phyloP scores from a whole-genome alignment of 2,113 vertebrate genomes.

The Promerops cafer region DNA sequence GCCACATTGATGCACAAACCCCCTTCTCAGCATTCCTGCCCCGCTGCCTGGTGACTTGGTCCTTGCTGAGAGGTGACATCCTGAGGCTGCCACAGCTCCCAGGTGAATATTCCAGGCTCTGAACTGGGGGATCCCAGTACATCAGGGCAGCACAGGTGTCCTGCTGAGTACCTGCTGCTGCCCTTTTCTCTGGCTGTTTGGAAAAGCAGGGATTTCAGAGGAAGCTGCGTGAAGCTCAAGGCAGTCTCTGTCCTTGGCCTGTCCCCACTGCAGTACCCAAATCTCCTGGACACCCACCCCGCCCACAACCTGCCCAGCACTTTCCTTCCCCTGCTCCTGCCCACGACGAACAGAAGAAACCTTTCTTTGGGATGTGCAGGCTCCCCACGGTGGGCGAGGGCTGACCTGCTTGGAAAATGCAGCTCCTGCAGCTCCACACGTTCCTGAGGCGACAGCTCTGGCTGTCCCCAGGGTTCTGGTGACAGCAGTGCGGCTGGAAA shows the following conservation, averaged over 20 bases:
- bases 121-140: background rate
- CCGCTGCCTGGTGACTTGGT: background rate
- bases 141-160: background rate
- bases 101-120: background rate
- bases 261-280: accelerated
- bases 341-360: background rate
- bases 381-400: accelerated
- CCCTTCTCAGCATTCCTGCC: background rate
- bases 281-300: background rate
- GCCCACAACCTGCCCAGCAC: background rate
- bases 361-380: background rate
- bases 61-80: background rate
- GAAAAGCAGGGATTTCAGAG: background rate
- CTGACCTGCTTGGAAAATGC: background rate
- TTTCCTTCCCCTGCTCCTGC: background rate
- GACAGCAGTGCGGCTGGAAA: background rate
- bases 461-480: background rate
- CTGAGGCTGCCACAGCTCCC: background rate
- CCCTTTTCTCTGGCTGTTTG: background rate
- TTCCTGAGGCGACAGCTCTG: background rate
- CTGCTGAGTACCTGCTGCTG: background rate
- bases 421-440: accelerated
- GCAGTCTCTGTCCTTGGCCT: background rate
- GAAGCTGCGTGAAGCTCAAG: background rate
- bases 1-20: background rate